These are phyloP conservation scores for Dicrostonyx torquatus DNA, from an alignment of 2,797 vertebrate species.

Conservation along the genomic window DNA sequence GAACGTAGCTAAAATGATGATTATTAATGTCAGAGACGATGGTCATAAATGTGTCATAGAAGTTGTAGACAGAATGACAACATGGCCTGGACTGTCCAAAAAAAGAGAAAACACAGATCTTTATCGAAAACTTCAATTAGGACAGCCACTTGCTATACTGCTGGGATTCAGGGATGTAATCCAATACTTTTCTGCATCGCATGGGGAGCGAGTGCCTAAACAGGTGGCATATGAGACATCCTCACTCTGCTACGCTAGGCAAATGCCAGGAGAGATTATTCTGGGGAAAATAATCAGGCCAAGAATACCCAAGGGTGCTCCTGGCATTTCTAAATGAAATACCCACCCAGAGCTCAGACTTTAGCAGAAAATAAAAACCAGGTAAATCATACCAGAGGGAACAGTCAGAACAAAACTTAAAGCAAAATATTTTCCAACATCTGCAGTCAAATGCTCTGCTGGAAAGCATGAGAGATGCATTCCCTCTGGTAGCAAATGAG, in stretches of 20 bases:
- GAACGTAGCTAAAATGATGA: not conserved
- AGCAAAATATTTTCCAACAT: slow-evolving; percentile 81
- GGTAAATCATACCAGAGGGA: slow-evolving; percentile 75
- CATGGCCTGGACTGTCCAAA: not conserved
- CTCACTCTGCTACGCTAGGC: not conserved
- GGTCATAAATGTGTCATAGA: not conserved
- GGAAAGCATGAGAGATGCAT: slow-evolving; percentile 73
- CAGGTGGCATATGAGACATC: not conserved
- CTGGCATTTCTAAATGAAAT: slow-evolving; percentile 65
- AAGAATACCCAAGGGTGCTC: slow-evolving; percentile 64
- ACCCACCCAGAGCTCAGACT: slow-evolving; percentile 61
- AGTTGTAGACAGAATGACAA: not conserved
- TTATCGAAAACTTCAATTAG: not conserved
- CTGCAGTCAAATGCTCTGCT: slow-evolving; percentile 74
- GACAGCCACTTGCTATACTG: not conserved
- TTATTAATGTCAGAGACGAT: not conserved
- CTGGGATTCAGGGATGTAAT: slow-evolving; percentile 15
- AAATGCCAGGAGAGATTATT: slow-evolving; percentile 65
- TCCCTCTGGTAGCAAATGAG: slow-evolving; percentile 78
- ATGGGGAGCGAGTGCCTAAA: slow-evolving; percentile 34
- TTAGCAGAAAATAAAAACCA: slow-evolving; percentile 71
- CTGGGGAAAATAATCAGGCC: slow-evolving; percentile 46
- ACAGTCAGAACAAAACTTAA: slow-evolving; percentile 71
- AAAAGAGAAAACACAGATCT: not conserved
- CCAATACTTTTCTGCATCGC: not conserved